Evolutionary conservation across 2,113 vertebrate species (phyloP).

Genomic region (Macroglossus sobrinus): DNA sequence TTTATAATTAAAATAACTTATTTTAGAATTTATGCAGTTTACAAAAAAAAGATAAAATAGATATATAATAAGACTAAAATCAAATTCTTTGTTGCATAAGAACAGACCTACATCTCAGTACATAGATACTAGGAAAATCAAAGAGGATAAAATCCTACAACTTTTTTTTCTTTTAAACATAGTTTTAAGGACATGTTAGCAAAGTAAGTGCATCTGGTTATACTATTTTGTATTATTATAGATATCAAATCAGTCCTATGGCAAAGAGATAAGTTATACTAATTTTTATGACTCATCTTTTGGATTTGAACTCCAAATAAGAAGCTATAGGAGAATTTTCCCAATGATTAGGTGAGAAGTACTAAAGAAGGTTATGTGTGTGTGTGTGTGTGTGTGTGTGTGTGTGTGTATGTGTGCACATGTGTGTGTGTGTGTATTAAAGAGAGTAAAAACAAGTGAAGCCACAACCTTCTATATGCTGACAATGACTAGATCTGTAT

Average conservation of each 20-base stretch:
- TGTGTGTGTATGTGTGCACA: neutral
- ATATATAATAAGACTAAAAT: conserved; percentile 18
- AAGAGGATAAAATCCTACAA: neutral
- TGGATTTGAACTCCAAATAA: neutral
- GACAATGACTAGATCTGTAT: neutral
- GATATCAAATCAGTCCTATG: neutral
- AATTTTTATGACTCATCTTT: neutral
- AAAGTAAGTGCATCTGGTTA: neutral
- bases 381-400: neutral
- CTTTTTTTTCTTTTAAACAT: neutral
- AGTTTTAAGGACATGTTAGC: neutral
- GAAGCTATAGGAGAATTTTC: neutral
- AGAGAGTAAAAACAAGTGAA: neutral
- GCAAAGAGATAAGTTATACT: neutral
- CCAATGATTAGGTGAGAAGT: neutral
- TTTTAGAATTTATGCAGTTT: neutral
- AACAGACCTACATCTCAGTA: neutral
- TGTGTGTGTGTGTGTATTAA: neutral
- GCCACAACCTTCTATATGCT: neutral
- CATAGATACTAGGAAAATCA: neutral
- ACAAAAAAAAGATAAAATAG: conserved; percentile 2
- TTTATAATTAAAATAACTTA: neutral
- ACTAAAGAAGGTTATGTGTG: neutral
- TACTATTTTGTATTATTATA: neutral
- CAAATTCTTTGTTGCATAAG: neutral